phyloP scores from a whole-genome alignment of 2,797 vertebrate genomes.

The Molossus molossus region DNA sequence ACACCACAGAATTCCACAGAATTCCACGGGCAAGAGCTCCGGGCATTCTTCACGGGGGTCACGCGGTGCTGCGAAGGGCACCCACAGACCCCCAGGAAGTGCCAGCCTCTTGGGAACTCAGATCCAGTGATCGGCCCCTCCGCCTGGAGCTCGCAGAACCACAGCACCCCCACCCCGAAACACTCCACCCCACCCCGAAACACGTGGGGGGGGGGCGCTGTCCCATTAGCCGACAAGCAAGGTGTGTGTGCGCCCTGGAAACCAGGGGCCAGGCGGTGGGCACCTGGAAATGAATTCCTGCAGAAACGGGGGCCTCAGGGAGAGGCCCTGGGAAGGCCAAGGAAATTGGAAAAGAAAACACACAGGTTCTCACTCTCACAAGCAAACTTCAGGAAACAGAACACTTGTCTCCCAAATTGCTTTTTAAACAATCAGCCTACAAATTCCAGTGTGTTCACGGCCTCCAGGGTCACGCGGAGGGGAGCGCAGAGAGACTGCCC shows the following conservation, averaged over 20 bases:
- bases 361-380: not conserved
- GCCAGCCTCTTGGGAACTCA: conserved; percentile 79
- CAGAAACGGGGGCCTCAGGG: not conserved
- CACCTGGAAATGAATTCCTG: conserved; percentile 16
- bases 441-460: not conserved
- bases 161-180: too few species aligned
- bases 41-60: conserved; percentile 82
- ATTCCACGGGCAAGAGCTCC: conserved; percentile 87
- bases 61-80: conserved; percentile 77
- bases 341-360: not conserved
- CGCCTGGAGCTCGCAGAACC: conserved; percentile 9
- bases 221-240: conserved; percentile 36
- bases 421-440: not conserved
- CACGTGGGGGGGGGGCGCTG: conserved; percentile 39
- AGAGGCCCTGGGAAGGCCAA: not conserved
- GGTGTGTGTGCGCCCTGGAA: conserved; percentile 36
- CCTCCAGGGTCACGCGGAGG: not conserved
- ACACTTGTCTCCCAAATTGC: not conserved
- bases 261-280: conserved; percentile 70
- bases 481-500: not conserved
- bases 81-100: conserved; percentile 80
- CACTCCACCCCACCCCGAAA: conserved; percentile 4
- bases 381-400: not conserved
- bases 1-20: conserved; percentile 87
- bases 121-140: conserved; percentile 65